Percentiles rank a stretch among this genome's conserved stretches.
phyloP scores from a whole-genome alignment of 2,797 vertebrate species.

The Schizopygopsis pylzovi region DNA sequence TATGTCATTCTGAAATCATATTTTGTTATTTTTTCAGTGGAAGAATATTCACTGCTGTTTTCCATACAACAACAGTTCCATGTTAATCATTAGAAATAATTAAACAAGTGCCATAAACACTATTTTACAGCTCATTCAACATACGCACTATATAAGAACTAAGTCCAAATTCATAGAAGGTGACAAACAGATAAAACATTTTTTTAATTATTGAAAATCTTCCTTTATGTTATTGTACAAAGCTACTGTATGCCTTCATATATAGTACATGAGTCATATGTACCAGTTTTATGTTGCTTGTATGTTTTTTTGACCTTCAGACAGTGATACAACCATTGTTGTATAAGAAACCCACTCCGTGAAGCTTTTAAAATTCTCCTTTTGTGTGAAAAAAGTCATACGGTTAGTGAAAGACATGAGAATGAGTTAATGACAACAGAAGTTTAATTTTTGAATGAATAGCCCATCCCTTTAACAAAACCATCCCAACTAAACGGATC shows the following conservation, averaged over 20 bases:
- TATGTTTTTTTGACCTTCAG: not conserved
- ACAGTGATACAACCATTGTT: not conserved
- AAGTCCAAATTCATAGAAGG: too few species aligned
- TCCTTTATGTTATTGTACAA: not conserved
- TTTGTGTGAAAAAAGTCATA: not conserved
- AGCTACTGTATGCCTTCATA: not conserved
- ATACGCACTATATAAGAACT: not conserved
- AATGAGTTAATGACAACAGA: not conserved
- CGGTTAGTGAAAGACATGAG: not conserved
- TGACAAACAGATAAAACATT: not conserved
- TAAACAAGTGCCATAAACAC: not conserved
- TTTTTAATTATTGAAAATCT: not conserved
- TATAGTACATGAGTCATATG: not conserved
- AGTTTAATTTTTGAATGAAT: not conserved
- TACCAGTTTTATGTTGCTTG: not conserved
- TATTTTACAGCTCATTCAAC: not conserved
- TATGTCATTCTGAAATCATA: not conserved
- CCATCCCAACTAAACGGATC: not conserved
- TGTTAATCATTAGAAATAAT: not conserved
- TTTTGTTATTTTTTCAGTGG: not conserved
- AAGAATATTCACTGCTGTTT: not conserved
- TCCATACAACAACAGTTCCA: not conserved
- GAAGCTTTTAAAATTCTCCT: not conserved
- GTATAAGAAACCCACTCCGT: not conserved
- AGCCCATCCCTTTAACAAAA: slow-evolving; percentile 18